A percentile compares a stretch with the other conserved stretches of the same genome.
These are phyloP conservation scores for Heliconius hermathena DNA, from an alignment of 1,140 invertebrate species.

Conservation along the genomic window DNA sequence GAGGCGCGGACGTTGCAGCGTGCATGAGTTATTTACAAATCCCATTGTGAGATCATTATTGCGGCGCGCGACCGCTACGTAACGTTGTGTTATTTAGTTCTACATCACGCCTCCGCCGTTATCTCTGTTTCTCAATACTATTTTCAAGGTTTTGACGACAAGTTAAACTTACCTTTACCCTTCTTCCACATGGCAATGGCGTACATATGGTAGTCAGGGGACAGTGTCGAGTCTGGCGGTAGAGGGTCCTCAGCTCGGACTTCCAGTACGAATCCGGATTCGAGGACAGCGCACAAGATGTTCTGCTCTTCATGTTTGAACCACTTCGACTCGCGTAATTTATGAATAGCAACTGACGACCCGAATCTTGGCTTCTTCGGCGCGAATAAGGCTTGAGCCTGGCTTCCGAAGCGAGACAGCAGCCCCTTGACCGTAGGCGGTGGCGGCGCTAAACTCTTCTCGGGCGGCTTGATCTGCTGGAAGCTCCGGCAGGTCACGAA, in stretches of 20 bases:
- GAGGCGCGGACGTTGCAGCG: constrained; percentile 41
- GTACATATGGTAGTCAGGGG: constrained; percentile 81
- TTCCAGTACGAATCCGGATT: constrained; percentile 86
- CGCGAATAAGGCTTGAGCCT: constrained; percentile 80
- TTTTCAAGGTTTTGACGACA: constrained; percentile 35
- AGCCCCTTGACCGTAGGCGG: constrained; percentile 77
- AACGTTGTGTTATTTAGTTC: constrained; percentile 54
- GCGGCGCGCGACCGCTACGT: constrained; percentile 52
- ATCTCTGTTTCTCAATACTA: constrained; percentile 43
- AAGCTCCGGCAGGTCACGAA: constrained; percentile 81
- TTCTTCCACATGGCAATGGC: constrained; percentile 85
- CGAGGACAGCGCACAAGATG: constrained; percentile 85
- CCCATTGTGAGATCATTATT: constrained; percentile 51
- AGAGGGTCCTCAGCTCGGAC: constrained; percentile 80
- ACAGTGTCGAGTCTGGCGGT: constrained; percentile 68
- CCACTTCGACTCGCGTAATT: constrained; percentile 86
- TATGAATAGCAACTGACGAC: constrained; percentile 85
- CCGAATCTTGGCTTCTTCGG: constrained; percentile 82
- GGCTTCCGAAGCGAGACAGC: constrained; percentile 80
- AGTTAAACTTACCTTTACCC: constrained; percentile 83
- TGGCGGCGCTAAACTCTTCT: constrained; percentile 75
- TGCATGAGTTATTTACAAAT: constrained; percentile 68
- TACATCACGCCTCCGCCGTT: constrained; percentile 41
- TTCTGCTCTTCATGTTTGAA: constrained; percentile 85
- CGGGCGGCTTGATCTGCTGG: constrained; percentile 80